These are phyloP conservation scores for Hecatera dysodea DNA, from an alignment of 2,888 invertebrate genomes.

Conservation along the genomic window DNA sequence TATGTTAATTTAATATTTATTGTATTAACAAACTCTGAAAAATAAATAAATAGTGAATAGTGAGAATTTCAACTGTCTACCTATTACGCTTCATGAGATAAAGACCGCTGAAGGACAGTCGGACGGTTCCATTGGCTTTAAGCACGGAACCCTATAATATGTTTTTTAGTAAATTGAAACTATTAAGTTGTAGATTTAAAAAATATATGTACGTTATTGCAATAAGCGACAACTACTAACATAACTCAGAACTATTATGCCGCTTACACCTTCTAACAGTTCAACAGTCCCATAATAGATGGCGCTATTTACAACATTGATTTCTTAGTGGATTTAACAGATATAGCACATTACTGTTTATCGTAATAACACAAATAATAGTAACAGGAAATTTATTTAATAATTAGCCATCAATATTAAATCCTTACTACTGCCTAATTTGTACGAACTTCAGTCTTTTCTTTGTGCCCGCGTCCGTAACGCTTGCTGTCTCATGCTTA, in stretches of 20 bases:
- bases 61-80: too few species aligned
- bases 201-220: not conserved
- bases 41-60: too few species aligned
- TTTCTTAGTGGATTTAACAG: not conserved
- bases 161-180: too few species aligned
- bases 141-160: too few species aligned
- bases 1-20: too few species aligned
- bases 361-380: conserved; percentile 3
- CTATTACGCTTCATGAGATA: too few species aligned
- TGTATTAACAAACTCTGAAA: too few species aligned
- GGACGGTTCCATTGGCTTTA: too few species aligned
- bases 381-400: conserved; percentile 10
- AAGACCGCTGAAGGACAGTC: too few species aligned
- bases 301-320: not conserved
- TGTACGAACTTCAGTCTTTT: not conserved
- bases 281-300: conserved; percentile 25
- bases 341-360: not conserved
- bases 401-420: not conserved
- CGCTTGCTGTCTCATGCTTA: conserved; percentile 22
- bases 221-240: conserved; percentile 28
- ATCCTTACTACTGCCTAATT: not conserved
- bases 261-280: not conserved
- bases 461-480: not conserved
- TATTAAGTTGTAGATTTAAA: too few species aligned
- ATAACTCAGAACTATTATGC: not conserved